Evolutionary conservation across 2,888 invertebrate species (phyloP).

Genomic region (Altica lythri): DNA sequence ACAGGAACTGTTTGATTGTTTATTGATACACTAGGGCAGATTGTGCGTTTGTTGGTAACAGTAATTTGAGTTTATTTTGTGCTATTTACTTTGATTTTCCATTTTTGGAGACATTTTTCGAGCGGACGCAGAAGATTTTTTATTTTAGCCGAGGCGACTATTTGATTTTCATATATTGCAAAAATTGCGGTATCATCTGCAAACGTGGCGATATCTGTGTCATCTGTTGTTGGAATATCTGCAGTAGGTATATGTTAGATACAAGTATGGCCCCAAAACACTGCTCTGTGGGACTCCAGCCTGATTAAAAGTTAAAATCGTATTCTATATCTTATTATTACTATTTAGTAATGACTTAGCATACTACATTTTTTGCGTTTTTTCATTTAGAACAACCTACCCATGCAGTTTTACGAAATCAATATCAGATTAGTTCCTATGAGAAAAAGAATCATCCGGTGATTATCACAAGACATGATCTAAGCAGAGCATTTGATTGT

Average conservation of each 20-base stretch:
- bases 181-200: slow-evolving; percentile 9
- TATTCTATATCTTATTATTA: too few relatives aligned
- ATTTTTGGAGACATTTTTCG: not conserved
- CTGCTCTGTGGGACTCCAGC: slow-evolving; percentile 14
- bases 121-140: not conserved
- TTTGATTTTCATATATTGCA: not conserved
- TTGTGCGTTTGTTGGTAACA: not conserved
- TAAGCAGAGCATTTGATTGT: too few relatives aligned
- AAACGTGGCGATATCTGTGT: slow-evolving; percentile 1
- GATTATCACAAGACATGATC: too few relatives aligned
- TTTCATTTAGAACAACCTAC: too few relatives aligned
- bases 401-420: too few relatives aligned
- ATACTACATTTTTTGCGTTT: too few relatives aligned
- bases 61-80: slow-evolving; percentile 2
- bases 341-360: too few relatives aligned
- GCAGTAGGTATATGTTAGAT: slow-evolving; percentile 5
- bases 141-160: not conserved
- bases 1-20: not conserved
- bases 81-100: slow-evolving; percentile 11
- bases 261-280: slow-evolving; percentile 9
- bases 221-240: not conserved
- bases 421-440: too few relatives aligned
- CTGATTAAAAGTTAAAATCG: too few relatives aligned
- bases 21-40: not conserved
- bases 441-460: too few relatives aligned